Evolutionary conservation across 2,113 vertebrate genomes (phyloP), one percentile per base, ranked within the genome.

Genomic region (Notarius lentiginosus): DNA sequence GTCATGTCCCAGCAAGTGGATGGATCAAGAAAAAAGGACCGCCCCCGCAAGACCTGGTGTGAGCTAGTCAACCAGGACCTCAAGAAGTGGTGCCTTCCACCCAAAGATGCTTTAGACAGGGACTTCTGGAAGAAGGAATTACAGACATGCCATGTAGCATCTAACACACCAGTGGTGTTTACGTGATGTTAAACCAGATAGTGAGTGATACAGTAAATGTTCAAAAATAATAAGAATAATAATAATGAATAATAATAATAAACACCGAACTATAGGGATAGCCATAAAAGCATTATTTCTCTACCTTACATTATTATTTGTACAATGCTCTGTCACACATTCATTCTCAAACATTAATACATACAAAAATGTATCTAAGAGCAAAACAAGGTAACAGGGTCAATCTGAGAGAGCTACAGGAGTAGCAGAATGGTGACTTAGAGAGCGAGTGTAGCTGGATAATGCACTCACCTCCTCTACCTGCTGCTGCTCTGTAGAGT

Each of bases 381-480:
- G 34, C 18, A 17, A 47, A 24, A 75, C 1, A n/a, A 30, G n/a
- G 30, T 72, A 72, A 41, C 72, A n/a, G 24, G 68, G 7, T 20
- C 27, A 30, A 34, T 14, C 68, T 9, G 34, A 22, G 15, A 6
- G 6, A 12, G 24, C 63, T 18, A 73, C 15, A 20, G 7, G 65
- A 82, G 34, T 10, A 47, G 72, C 34, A 75, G 27, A 75, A 20
- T 2, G 4, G 34, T 8, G 47, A 2, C 51, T 24, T 20, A 18
- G 9, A 30, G 56, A 27, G 51, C 30, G 18, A 75, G 22, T 53
- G 10, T 6, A 75, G 41, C n/a, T 68, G 70, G 2, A 6, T 41
- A 30, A 5, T 30, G 84, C 22, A 34, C 95, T 89, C 91, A 97
- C 97, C 95, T 24, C 90, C 30, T 89, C 75, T 41, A 41, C 20